Percentiles rank a stretch among this genome's conserved stretches.
Conservation (phyloP, 1,140 invertebrate genomes). For the Galendromus occidentalis region DNA sequence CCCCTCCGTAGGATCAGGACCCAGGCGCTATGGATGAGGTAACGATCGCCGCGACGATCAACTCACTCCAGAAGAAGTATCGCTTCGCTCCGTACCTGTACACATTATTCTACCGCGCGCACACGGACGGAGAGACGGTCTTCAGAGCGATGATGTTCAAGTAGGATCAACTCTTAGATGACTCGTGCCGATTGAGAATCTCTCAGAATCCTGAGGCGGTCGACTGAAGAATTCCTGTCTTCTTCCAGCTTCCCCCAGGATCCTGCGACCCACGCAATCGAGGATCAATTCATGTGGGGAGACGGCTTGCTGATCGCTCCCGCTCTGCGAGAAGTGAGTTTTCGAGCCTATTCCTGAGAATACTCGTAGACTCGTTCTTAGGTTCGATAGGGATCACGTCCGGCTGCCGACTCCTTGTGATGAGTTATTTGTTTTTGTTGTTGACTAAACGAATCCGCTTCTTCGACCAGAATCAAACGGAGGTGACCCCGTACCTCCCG, state of each 20-base stretch:
- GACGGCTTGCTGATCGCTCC: conserved; percentile 49
- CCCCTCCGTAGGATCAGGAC: conserved; percentile 44
- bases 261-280: conserved; percentile 41
- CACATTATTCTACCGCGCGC: conserved; percentile 36
- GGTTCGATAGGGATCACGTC: too few species aligned
- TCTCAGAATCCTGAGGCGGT: too few species aligned
- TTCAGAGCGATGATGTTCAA: conserved; percentile 54
- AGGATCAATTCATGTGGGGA: conserved; percentile 61
- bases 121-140: conserved; percentile 46
- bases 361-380: too few species aligned
- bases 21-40: conserved; percentile 45
- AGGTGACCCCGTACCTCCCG: conserved; percentile 27
- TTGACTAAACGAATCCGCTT: too few species aligned
- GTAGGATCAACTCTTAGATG: too few species aligned
- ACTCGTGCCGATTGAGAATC: too few species aligned
- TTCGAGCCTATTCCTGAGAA: too few species aligned
- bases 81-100: conserved; percentile 56
- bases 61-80: conserved; percentile 45
- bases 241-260: conserved; percentile 39
- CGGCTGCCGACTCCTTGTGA: too few species aligned
- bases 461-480: conserved; percentile 13
- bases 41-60: conserved; percentile 40
- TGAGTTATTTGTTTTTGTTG: too few species aligned
- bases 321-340: conserved; percentile 40
- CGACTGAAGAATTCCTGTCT: too few species aligned